Base-by-base conservation (phyloP, 92 coral and sea anemone species). In the Hydrozoanthus gracilis region DNA sequence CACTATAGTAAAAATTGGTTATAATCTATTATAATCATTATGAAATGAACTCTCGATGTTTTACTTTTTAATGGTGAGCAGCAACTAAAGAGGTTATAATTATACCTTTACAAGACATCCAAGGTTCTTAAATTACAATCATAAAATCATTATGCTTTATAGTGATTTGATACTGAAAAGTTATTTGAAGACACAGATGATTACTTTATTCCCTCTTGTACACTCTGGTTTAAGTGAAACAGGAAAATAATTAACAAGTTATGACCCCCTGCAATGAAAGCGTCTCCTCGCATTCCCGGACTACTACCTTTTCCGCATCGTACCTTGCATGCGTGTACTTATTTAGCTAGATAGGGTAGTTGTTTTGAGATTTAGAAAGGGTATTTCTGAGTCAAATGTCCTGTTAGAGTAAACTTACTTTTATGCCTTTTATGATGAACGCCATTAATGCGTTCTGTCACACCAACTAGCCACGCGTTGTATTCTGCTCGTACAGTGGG, bases 401-500 rank as follows among this genome's bases (percentile, higher is more conserved):
- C 35, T 82, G 45, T 68, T 79, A 64, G 86, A 61, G 67, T 83
- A 79, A 73, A 86, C 89, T 64, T 77, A 86, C 89, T 45, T 78
- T 79, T 71, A 47, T 71, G 80, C 50, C 72, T 45, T 50, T 71
- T 80, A 60, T 88, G 90, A 27, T 69, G 74, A 72, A 88, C 39
- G 56, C 87, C 87, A 50, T 88, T 80, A 46, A 88, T 50, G 16
- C 87, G 14, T 60, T 80, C 82, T 39, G 54, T 66, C 16, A 82
- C 82, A 16, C 90, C 90, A 54, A 52, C 66, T 62, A 88, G 82
- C 87, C 90, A 79, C 51, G 82, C 67, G 55, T 79, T 79, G 68
- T 88, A 71, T 58, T 88, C 82, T 2, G 49, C 90, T 88, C 62
- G 86, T 82, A 80, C 49, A 27, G 77, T 83, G 65, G 69, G 82